Evolutionary conservation across 2,113 vertebrate genomes (phyloP), one percentile per base, ranked within the genome.

Genomic region (Tretioscincus oriximinensis): DNA sequence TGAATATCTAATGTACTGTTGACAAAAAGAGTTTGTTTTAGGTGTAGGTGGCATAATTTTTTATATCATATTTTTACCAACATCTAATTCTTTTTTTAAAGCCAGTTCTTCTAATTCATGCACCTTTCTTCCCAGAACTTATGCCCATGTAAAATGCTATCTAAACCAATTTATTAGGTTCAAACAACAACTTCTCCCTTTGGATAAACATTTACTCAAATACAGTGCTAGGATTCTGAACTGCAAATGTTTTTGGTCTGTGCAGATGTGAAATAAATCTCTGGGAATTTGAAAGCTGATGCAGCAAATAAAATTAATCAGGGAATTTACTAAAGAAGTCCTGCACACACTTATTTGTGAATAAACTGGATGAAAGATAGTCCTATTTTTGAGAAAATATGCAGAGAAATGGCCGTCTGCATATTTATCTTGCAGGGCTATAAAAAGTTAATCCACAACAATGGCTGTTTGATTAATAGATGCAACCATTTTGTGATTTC

Each of bases 401-500:
- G 45, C 20, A 51, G 35, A 16, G 78, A 41, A 51, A 26, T 12
- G 28, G 12, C 45, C 66, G 35, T 5, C 35, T 41, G 47, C 10
- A 51, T 9, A 67, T 74, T 91, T 88, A 68, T 86, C 88, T 89
- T 66, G 61, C 73, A 73, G 67, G 82, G 18, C 21, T 22, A 61
- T 47, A 35, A 81, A 83, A 82, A 85, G 80, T 85, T 82, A 88
- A 91, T 61, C 21, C 58, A 76, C 41, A 89, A n/a, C 71, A 83
- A 74, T 60, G 26, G 28, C 45, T 0, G 22, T 74, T 85, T 10
- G 4, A 64, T 64, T 81, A 75, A 78, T 76, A 76, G 54, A 73
- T 26, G 16, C 7, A 75, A 83, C 80, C 83, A 51, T 81, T 88
- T 88, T 88, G 81, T 88, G 78, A 87, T 87, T 74, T 77, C 85